These are phyloP conservation scores for Crocuta crocuta DNA, from an alignment of 2,113 vertebrate genomes.

Conservation along the genomic window DNA sequence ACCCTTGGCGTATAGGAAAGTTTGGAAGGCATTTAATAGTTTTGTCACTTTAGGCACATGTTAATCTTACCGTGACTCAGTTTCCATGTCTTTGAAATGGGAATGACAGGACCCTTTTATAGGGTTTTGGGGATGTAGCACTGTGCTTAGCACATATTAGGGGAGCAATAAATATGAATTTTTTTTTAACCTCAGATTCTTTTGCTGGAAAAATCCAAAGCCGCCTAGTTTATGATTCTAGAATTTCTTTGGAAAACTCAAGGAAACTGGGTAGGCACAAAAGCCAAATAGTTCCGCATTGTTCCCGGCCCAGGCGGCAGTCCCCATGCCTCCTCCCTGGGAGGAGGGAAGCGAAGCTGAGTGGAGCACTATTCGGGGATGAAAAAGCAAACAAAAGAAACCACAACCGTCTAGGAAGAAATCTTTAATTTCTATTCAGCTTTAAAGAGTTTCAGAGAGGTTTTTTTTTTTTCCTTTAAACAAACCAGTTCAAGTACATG, in stretches of 20 bases:
- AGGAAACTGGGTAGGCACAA: neutral
- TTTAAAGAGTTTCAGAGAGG: slow-evolving; percentile 87
- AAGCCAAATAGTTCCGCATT: neutral
- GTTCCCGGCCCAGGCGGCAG: fast-evolving
- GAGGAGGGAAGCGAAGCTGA: neutral
- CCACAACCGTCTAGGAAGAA: slow-evolving; percentile 86
- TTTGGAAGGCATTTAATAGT: neutral
- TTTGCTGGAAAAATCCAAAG: neutral
- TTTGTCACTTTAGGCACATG: neutral
- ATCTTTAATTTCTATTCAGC: slow-evolving; percentile 90
- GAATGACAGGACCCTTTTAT: neutral
- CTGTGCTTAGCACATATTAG: neutral
- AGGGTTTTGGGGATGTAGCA: neutral
- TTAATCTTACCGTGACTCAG: neutral
- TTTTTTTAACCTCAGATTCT: neutral
- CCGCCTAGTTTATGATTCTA: neutral
- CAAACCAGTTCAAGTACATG: slow-evolving; percentile 93
- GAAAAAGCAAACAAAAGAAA: slow-evolving; percentile 58
- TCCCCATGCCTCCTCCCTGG: fast-evolving
- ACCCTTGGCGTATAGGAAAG: no score
- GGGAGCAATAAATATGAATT: neutral
- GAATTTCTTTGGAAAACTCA: neutral
- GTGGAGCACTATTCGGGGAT: fast-evolving
- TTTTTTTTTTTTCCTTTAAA: slow-evolving; percentile 86
- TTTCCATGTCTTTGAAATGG: neutral